These are phyloP conservation scores for Drosophila lowei DNA, from an alignment of 1,140 invertebrate genomes.

Conservation along the genomic window DNA sequence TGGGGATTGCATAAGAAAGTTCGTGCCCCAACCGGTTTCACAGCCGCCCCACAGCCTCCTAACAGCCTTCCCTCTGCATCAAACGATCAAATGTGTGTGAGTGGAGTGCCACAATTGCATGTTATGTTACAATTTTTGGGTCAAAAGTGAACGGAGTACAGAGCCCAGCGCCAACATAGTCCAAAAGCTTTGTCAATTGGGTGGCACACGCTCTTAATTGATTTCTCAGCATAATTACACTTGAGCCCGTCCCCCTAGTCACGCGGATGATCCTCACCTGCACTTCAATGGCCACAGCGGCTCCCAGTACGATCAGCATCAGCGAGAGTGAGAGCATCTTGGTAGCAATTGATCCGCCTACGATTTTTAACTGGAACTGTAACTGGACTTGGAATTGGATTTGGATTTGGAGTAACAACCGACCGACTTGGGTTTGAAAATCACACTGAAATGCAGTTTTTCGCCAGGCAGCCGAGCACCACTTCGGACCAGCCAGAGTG, in stretches of 20 bases:
- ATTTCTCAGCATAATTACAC: slow-evolving; percentile 37
- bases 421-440: slow-evolving; percentile 52
- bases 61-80: slow-evolving; percentile 20
- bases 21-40: slow-evolving; percentile 62
- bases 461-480: slow-evolving; percentile 38
- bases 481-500: slow-evolving; percentile 62
- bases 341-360: slow-evolving; percentile 15
- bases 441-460: slow-evolving; percentile 72
- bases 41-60: slow-evolving; percentile 39
- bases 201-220: slow-evolving; percentile 44
- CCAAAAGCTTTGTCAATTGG: slow-evolving; percentile 39
- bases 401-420: slow-evolving; percentile 1
- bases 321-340: slow-evolving; percentile 24
- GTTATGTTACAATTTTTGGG: slow-evolving; percentile 79
- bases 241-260: not conserved
- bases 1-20: slow-evolving; percentile 51
- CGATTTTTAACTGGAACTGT: slow-evolving; percentile 2
- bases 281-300: slow-evolving; percentile 64
- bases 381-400: not conserved
- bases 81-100: slow-evolving; percentile 1
- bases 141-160: slow-evolving; percentile 79
- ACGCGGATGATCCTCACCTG: slow-evolving; percentile 52
- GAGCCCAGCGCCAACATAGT: slow-evolving; percentile 7
- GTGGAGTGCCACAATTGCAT: slow-evolving; percentile 51
- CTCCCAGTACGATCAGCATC: slow-evolving; percentile 41